These are phyloP conservation scores for Accipiter virgatus DNA, from an alignment of 2,113 vertebrate species.

Conservation along the genomic window DNA sequence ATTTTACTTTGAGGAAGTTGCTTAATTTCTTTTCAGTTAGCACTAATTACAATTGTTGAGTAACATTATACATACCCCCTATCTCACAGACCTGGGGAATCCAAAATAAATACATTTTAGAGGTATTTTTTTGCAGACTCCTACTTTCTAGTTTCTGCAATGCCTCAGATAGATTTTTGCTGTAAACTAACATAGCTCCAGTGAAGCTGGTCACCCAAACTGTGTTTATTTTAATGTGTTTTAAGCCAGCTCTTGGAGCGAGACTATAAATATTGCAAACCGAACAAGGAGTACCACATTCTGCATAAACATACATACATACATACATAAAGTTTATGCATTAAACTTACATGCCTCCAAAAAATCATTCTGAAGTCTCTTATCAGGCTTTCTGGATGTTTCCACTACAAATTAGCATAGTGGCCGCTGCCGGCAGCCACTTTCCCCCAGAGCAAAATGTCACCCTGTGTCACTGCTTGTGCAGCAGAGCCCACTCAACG, in stretches of 20 bases:
- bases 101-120: not conserved
- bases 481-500: not conserved
- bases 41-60: not conserved
- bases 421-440: not conserved
- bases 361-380: not conserved
- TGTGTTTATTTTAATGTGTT: not conserved
- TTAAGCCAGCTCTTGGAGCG: not conserved
- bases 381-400: not conserved
- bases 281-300: not conserved
- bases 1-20: not conserved
- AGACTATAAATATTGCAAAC: not conserved
- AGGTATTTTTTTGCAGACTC: not conserved
- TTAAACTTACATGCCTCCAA: not conserved
- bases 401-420: not conserved
- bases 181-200: not conserved
- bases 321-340: not conserved
- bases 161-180: not conserved
- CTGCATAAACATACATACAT: not conserved
- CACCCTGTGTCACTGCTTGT: not conserved
- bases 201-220: not conserved
- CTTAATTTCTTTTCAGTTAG: not conserved
- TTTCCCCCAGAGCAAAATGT: not conserved
- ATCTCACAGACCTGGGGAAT: not conserved
- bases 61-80: not conserved
- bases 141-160: not conserved